Evolutionary conservation across 2,113 vertebrate species (phyloP).

Genomic region (Otis tarda): DNA sequence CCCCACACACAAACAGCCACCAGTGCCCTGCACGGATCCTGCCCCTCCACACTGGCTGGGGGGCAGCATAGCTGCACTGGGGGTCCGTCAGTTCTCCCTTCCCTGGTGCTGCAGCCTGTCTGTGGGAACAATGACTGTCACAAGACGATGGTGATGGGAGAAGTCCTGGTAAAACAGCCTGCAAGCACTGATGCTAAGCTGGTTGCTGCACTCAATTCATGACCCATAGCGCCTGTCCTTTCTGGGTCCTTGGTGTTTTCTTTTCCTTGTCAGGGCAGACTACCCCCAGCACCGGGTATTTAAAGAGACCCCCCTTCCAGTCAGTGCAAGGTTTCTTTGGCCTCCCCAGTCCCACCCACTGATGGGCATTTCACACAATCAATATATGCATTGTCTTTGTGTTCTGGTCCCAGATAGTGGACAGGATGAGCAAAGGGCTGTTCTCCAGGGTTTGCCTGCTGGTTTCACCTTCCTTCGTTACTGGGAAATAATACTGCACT

Average conservation of each 20-base stretch:
- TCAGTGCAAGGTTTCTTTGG: background rate
- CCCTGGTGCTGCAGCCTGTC: background rate
- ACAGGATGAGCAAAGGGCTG: background rate
- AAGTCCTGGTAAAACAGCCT: background rate
- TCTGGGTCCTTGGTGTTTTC: background rate
- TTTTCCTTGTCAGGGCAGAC: background rate
- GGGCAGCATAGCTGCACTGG: background rate
- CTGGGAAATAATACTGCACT: background rate
- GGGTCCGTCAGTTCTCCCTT: background rate
- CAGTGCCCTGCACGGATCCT: background rate
- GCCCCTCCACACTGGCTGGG: background rate
- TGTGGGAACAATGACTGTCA: background rate
- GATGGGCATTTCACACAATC: background rate
- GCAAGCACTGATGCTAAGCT: background rate
- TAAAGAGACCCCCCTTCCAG: background rate
- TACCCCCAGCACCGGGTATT: background rate
- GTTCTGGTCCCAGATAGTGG: background rate
- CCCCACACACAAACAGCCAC: background rate
- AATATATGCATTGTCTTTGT: background rate
- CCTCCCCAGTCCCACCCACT: background rate
- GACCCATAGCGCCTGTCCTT: background rate
- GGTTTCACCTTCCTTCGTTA: background rate
- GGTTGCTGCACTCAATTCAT: background rate
- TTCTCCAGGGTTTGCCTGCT: background rate
- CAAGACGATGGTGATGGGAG: background rate